Conservation (phyloP, 2,797 vertebrate species). For the Pampus argenteus region DNA sequence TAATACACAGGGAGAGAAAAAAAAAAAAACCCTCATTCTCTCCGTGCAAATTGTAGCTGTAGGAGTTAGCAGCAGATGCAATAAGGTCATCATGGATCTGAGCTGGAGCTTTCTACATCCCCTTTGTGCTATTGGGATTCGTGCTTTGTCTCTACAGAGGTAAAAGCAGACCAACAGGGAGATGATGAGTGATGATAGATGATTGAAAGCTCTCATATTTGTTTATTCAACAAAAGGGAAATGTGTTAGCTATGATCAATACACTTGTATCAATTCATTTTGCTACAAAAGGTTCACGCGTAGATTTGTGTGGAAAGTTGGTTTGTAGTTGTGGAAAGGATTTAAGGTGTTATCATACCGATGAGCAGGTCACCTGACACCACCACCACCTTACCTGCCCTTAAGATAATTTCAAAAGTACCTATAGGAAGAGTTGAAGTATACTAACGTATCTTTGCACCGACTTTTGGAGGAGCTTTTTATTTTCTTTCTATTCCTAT, state of each 20-base stretch:
- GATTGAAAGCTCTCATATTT: conserved; percentile 12
- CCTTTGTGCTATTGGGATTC: conserved; percentile 49
- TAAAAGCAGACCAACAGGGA: conserved; percentile 29
- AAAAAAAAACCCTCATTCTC: conserved; percentile 53
- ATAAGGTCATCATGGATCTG: conserved; percentile 57
- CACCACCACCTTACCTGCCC: background rate
- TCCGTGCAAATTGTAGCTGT: conserved; percentile 42
- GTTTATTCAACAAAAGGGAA: conserved; percentile 21
- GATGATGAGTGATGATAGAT: too few relatives aligned
- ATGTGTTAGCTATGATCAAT: conserved; percentile 13
- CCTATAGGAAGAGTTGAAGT: background rate
- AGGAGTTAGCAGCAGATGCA: conserved; percentile 53
- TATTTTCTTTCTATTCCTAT: background rate
- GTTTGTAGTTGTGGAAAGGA: background rate
- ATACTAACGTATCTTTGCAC: conserved; percentile 7
- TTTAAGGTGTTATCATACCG: background rate
- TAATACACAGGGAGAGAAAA: conserved; percentile 42
- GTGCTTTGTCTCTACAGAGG: conserved; percentile 29
- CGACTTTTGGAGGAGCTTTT: background rate
- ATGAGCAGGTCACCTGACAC: background rate
- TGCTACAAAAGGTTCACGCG: conserved; percentile 1
- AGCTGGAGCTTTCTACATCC: conserved; percentile 51
- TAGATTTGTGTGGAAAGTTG: background rate
- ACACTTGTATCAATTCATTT: background rate
- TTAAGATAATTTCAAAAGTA: conserved; percentile 13